Percentiles rank a stretch among this genome's conserved stretches.
These are phyloP conservation scores for Limnephilus lunatus DNA, from an alignment of 2,888 invertebrate genomes.

Conservation along the genomic window DNA sequence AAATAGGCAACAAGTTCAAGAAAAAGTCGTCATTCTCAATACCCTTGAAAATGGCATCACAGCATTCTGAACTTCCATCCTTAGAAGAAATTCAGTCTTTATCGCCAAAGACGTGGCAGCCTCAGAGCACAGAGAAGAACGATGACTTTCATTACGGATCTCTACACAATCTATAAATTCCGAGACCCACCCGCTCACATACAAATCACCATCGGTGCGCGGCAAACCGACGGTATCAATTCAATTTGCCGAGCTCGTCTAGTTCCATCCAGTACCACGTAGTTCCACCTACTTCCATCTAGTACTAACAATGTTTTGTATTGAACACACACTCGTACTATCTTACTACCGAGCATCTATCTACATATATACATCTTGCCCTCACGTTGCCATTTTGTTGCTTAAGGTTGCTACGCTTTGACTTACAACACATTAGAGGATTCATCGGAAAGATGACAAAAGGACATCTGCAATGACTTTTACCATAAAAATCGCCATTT, in stretches of 20 bases:
- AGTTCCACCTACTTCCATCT: conserved; percentile 4
- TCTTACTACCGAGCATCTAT: background rate
- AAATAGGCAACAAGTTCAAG: background rate
- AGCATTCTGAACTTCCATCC: background rate
- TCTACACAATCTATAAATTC: conserved; percentile 61
- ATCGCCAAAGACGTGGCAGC: background rate
- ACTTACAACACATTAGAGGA: background rate
- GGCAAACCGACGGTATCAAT: conserved; percentile 62
- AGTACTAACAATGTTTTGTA: conserved; percentile 32
- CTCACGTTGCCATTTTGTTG: background rate
- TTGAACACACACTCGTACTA: background rate
- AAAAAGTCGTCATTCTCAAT: background rate
- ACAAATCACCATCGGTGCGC: conserved; percentile 60
- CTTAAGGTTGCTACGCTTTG: background rate
- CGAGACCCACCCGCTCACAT: conserved; percentile 42
- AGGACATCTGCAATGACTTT: too few species aligned
- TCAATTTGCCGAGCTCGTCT: conserved; percentile 59
- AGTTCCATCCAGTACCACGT: background rate
- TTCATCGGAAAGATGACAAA: background rate
- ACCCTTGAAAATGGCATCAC: background rate
- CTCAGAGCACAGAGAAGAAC: conserved; percentile 34
- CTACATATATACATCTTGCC: background rate
- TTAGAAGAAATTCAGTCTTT: background rate
- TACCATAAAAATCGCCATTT: too few species aligned
- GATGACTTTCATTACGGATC: conserved; percentile 62